phyloP scores from a whole-genome alignment of 2,797 vertebrate genomes.

The Sebastiscus tertius region DNA sequence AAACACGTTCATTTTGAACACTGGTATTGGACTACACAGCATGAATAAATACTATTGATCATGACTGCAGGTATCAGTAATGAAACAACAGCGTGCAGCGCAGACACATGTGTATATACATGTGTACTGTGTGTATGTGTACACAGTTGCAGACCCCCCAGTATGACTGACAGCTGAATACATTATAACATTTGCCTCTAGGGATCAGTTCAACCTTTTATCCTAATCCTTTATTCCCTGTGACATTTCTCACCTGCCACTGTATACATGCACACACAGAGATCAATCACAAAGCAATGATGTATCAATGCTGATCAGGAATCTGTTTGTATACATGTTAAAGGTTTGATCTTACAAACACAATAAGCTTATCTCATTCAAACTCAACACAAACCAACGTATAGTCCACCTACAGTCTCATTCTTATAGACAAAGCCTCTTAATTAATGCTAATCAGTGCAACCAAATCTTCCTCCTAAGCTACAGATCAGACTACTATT shows the following conservation, averaged over 20 bases:
- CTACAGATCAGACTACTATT: not conserved
- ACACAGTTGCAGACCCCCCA: not conserved
- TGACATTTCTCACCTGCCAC: constrained; percentile 33
- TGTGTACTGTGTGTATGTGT: not conserved
- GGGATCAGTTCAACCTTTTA: constrained; percentile 51
- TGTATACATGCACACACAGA: not conserved
- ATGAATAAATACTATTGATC: not conserved
- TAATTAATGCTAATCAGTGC: not conserved
- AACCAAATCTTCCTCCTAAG: not conserved
- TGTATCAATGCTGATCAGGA: not conserved
- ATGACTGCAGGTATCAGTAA: constrained; percentile 3
- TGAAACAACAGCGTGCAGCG: not conserved
- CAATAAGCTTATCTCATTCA: not conserved
- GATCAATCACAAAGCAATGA: not conserved
- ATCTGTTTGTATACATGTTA: not conserved
- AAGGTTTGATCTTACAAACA: too few species aligned
- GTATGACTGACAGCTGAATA: constrained; percentile 45
- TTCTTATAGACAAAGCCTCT: not conserved
- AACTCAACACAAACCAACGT: not conserved
- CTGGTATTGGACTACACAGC: not conserved
- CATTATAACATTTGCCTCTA: constrained; percentile 30
- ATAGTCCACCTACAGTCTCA: not conserved
- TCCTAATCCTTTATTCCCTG: constrained; percentile 18
- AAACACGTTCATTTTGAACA: not conserved
- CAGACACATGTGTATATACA: not conserved